phyloP scores from a whole-genome alignment of 1,140 invertebrate genomes.

The Habropoda laboriosa region DNA sequence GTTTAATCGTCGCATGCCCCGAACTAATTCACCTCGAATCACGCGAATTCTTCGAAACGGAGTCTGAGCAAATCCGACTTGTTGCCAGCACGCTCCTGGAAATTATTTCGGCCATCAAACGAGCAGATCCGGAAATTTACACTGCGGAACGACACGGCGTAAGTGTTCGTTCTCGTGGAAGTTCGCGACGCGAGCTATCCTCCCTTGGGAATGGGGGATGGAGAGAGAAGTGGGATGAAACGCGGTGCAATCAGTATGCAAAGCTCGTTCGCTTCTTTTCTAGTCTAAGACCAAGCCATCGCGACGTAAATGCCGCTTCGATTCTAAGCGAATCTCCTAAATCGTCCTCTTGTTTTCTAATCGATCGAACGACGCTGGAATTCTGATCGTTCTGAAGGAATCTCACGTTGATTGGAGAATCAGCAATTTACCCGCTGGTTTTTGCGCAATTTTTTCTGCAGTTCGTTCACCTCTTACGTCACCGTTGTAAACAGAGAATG shows the following conservation, averaged over 20 bases:
- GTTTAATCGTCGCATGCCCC: no score
- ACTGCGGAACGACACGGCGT: not conserved
- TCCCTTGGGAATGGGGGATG: no score
- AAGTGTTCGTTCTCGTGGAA: not conserved
- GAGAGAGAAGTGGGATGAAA: not conserved
- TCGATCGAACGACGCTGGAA: not conserved
- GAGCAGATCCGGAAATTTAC: not conserved
- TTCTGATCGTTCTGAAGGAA: not conserved
- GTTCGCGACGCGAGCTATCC: not conserved
- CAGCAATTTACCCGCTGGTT: no score
- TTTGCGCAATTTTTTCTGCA: no score
- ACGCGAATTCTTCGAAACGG: no score
- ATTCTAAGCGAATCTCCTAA: slow-evolving; percentile 10
- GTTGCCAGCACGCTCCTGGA: not conserved
- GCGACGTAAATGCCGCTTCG: not conserved
- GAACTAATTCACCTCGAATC: no score
- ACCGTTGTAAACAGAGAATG: no score
- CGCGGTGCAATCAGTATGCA: not conserved
- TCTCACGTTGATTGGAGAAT: not conserved
- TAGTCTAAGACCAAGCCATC: not conserved
- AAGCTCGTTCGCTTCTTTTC: not conserved
- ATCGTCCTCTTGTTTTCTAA: slow-evolving; percentile 1
- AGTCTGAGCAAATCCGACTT: no score
- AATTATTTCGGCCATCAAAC: not conserved
- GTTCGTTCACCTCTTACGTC: no score